Evolutionary conservation across 2,888 invertebrate genomes (phyloP).

Genomic region (Limenitis camilla): DNA sequence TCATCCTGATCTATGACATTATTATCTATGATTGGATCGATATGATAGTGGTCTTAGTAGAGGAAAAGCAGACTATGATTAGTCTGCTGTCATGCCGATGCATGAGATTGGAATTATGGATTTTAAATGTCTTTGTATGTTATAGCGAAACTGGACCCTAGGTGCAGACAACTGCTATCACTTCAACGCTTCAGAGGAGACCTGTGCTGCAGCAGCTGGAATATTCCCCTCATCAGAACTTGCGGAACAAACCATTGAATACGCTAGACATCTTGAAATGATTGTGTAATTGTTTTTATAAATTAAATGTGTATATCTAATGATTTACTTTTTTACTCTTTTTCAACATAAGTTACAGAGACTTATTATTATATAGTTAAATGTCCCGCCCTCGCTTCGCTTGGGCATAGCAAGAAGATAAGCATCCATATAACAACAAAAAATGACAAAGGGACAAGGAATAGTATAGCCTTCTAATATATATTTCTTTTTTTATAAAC

Average conservation of each 20-base stretch:
- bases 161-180: constrained; percentile 86
- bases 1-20: background rate
- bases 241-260: constrained; percentile 95
- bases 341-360: too few species aligned
- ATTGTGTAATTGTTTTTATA: constrained; percentile 82
- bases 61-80: background rate
- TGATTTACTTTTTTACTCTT: too few species aligned
- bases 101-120: too few species aligned
- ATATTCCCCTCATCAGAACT: constrained; percentile 90
- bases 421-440: too few species aligned
- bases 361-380: too few species aligned
- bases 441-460: too few species aligned
- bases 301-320: too few species aligned
- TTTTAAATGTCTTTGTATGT: constrained; percentile 23
- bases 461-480: too few species aligned
- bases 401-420: too few species aligned
- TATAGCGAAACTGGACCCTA: constrained; percentile 88
- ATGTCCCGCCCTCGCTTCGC: too few species aligned
- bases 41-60: background rate
- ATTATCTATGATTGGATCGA: background rate
- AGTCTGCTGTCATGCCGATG: too few species aligned
- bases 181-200: constrained; percentile 81
- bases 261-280: constrained; percentile 98
- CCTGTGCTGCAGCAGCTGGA: constrained; percentile 77
- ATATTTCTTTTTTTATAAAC: too few species aligned